Base-by-base conservation (phyloP, 2,113 vertebrate species). In the Gambusia affinis region DNA sequence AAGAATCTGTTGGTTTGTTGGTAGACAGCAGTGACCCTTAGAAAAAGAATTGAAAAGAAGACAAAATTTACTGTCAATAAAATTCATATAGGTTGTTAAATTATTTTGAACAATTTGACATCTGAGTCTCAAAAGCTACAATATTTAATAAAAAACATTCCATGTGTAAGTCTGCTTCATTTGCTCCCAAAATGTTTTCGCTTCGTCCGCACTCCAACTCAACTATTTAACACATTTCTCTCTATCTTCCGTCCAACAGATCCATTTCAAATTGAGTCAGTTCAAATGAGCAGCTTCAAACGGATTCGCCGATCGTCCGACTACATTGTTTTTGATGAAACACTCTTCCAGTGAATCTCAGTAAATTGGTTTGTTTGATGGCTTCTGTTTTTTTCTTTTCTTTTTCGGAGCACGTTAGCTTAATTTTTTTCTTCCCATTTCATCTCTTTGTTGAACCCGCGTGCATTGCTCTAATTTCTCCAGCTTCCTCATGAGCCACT, bases 221-320 rank as follows among this genome's bases (percentile, higher is more conserved):
- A 10, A 35, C 62, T 44, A 19, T 24, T 65, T 57, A 57, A 57
- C 51, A 57, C 51, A 11, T 57, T 57, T n/a, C 22, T 57, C 17
- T 57, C 5, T 24, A n/a, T 57, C 51, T 57, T 57, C 24, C 0
- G 51, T 57, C 51, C 35, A 31, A 12, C 33, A 65, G 12, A 42
- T 78, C 10, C 27, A 31, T 54, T 64, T 75, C 8, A 64, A 42
- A 60, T 35, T 71, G 30, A 24, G 24, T 31, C 28, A 51, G 65
- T 31, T 66, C 28, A 64, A 29, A 57, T 15, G 54, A 74, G 67
- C 37, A 1, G n/a, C 63, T 81, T 78, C 0, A 35, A 51, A 63
- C 37, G 12, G 28, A 61, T 14, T 39, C 15, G 44, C 5, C 24
- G 72, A 28, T 60, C 28, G 17, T 57, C 1, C 60, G 30, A 0